A percentile compares a stretch with the other conserved stretches of the same genome.
These are phyloP conservation scores for Panulirus ornatus DNA, from an alignment of 1,140 invertebrate genomes.

Conservation along the genomic window DNA sequence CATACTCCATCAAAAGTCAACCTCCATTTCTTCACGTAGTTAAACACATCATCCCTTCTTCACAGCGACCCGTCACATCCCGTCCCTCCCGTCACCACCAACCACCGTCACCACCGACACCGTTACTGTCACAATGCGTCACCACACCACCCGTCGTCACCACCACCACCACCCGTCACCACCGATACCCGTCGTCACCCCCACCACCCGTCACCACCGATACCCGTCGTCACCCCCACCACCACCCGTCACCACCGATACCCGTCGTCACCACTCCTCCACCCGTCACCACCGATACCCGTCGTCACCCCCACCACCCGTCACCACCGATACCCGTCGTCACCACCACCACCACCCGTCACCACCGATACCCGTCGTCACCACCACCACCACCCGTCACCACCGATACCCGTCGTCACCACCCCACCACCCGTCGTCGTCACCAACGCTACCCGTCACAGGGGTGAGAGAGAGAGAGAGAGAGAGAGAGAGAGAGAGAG, in stretches of 20 bases:
- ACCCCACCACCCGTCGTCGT: neutral
- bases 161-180: neutral
- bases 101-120: neutral
- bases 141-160: no score
- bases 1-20: no score
- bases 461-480: no score
- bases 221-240: neutral
- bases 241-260: no score
- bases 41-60: no score
- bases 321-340: neutral
- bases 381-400: neutral
- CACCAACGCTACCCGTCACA: neutral
- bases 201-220: neutral
- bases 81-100: neutral
- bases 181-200: no score
- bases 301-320: neutral
- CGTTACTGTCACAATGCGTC: no score
- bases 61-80: no score
- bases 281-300: neutral
- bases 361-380: neutral
- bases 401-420: neutral
- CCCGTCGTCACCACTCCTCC: no score
- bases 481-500: no score
- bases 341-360: neutral
- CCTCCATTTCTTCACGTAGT: no score